These are phyloP conservation scores for Tragopan temminckii DNA, from an alignment of 2,797 vertebrate genomes.

Conservation along the genomic window DNA sequence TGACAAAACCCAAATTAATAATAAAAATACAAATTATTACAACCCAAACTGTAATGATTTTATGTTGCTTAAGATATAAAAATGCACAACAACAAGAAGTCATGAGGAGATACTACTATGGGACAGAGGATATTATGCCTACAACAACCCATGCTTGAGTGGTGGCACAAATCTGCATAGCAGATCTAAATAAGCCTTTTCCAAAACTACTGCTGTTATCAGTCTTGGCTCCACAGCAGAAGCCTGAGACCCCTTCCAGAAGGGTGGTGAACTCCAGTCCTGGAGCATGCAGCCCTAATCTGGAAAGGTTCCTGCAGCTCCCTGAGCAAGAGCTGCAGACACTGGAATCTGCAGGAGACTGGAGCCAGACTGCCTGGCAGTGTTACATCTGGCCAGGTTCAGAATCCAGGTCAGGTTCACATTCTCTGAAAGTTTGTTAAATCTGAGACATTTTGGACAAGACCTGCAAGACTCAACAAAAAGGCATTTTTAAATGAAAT, in stretches of 20 bases:
- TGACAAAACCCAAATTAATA: background rate
- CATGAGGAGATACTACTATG: background rate
- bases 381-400: background rate
- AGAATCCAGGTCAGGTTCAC: conserved; percentile 42
- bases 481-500: conserved; percentile 61
- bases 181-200: background rate
- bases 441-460: conserved; percentile 49
- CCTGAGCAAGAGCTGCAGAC: background rate
- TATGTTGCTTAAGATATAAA: background rate
- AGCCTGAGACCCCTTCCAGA: background rate
- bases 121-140: background rate
- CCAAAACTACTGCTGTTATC: background rate
- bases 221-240: background rate
- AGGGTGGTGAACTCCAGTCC: background rate
- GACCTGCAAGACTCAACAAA: conserved; percentile 48
- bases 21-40: background rate
- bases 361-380: background rate
- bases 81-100: background rate
- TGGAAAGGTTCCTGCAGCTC: background rate
- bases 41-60: background rate
- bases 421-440: conserved; percentile 43
- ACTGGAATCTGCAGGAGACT: background rate
- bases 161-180: background rate
- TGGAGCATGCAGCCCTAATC: background rate
- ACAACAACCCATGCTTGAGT: background rate